Evolutionary conservation across 2,113 vertebrate species (phyloP).

Genomic region (Sinocyclocheilus grahami): DNA sequence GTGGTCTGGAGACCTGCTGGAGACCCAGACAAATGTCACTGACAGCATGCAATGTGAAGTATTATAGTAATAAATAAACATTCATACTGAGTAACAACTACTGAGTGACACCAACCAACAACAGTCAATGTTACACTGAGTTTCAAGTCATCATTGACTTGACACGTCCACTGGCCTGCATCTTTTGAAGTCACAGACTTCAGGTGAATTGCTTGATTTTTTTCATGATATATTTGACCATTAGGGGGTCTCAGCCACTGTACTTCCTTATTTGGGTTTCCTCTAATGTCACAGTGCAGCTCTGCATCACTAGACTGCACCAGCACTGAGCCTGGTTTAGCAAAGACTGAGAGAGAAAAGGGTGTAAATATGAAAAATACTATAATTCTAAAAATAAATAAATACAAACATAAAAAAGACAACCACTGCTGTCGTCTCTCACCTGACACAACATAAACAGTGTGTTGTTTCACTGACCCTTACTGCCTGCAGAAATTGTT

Average conservation of each 20-base stretch:
- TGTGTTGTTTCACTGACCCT: not conserved
- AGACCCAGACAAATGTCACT: not conserved
- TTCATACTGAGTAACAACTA: not conserved
- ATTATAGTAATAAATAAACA: not conserved
- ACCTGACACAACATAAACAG: constrained; percentile 62
- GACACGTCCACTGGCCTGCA: constrained; percentile 20
- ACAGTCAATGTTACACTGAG: not conserved
- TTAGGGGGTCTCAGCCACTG: constrained; percentile 55
- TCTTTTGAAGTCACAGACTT: not conserved
- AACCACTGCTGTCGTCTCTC: not conserved
- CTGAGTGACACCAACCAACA: constrained; percentile 35
- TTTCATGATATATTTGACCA: accelerated
- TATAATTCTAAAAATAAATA: not conserved
- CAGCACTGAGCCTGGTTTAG: not conserved
- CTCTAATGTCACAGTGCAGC: constrained; percentile 57
- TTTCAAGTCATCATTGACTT: not conserved
- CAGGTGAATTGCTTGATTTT: not conserved
- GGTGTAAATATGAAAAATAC: no score
- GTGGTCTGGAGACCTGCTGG: constrained; percentile 5
- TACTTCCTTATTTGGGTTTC: accelerated
- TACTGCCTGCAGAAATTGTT: constrained; percentile 37
- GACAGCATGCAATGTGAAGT: not conserved
- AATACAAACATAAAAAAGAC: not conserved
- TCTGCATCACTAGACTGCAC: not conserved
- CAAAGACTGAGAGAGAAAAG: constrained; percentile 50